A percentile compares a stretch with the other conserved stretches of the same genome.
phyloP scores from a whole-genome alignment of 1,140 invertebrate species.

The Oncopodura yosiiana region DNA sequence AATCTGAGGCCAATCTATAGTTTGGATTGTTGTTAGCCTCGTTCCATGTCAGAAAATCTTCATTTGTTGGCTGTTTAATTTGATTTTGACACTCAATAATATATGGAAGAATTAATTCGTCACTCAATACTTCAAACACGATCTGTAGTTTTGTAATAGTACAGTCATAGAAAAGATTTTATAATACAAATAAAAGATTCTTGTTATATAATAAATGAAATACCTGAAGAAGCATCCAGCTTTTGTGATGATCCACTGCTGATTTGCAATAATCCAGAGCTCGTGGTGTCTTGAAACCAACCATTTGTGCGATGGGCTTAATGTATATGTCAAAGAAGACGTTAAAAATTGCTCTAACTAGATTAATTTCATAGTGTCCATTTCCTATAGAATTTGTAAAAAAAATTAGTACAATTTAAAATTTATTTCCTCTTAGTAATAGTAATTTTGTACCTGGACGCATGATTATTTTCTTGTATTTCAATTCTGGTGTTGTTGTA shows the following conservation, averaged over 20 bases:
- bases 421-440: not conserved
- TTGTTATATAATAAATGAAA: too few relatives aligned
- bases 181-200: too few relatives aligned
- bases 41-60: not conserved
- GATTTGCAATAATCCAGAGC: not conserved
- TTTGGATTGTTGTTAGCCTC: not conserved
- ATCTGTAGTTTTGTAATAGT: too few relatives aligned
- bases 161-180: too few relatives aligned
- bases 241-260: constrained; percentile 2
- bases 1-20: not conserved
- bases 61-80: too few relatives aligned
- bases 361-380: constrained; percentile 4
- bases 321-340: constrained; percentile 2
- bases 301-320: not conserved
- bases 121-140: too few relatives aligned
- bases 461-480: not conserved
- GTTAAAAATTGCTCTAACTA: not conserved
- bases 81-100: too few relatives aligned
- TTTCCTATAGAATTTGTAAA: not conserved
- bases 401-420: not conserved
- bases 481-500: not conserved
- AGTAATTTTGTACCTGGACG: not conserved
- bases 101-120: too few relatives aligned
- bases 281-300: constrained; percentile 4
- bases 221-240: constrained; percentile 2